Percentiles rank a stretch among this genome's conserved stretches.
phyloP scores from a whole-genome alignment of 1,140 invertebrate species.

The Aphidius ervi region DNA sequence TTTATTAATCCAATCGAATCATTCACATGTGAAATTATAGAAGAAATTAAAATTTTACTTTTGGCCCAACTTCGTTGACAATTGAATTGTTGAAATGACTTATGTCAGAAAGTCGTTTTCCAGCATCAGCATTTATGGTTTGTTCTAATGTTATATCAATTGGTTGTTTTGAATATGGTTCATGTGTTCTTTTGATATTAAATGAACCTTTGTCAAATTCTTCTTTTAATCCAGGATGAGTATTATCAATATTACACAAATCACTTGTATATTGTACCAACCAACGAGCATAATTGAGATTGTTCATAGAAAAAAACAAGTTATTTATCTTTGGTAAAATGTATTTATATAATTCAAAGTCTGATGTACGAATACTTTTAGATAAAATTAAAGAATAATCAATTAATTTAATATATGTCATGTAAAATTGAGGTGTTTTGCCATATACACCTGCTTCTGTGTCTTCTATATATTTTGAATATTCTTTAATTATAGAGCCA shows the following conservation, averaged over 20 bases:
- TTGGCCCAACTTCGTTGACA: too few species aligned
- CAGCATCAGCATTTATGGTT: constrained; percentile 36
- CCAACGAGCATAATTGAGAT: constrained; percentile 27
- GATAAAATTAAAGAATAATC: constrained; percentile 25
- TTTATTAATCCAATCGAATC: too few species aligned
- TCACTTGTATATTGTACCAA: constrained; percentile 17
- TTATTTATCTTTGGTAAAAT: constrained; percentile 29
- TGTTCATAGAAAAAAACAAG: constrained; percentile 30
- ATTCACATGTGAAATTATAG: too few species aligned
- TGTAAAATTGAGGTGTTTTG: constrained; percentile 34
- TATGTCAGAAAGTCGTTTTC: too few species aligned
- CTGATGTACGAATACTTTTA: constrained; percentile 28
- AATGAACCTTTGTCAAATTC: constrained; percentile 29
- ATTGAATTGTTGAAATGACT: too few species aligned
- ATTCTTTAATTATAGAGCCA: constrained; percentile 24
- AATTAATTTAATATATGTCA: constrained; percentile 27
- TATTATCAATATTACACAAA: constrained; percentile 26
- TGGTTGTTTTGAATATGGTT: constrained; percentile 31
- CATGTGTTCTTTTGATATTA: constrained; percentile 27
- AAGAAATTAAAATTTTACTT: too few species aligned
- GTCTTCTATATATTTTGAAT: constrained; percentile 26
- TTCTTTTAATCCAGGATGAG: constrained; percentile 30
- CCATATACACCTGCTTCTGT: constrained; percentile 29
- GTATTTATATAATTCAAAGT: constrained; percentile 29
- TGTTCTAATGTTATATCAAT: constrained; percentile 33